These are phyloP conservation scores for Hedya salicella DNA, from an alignment of 2,888 invertebrate genomes.

Conservation along the genomic window DNA sequence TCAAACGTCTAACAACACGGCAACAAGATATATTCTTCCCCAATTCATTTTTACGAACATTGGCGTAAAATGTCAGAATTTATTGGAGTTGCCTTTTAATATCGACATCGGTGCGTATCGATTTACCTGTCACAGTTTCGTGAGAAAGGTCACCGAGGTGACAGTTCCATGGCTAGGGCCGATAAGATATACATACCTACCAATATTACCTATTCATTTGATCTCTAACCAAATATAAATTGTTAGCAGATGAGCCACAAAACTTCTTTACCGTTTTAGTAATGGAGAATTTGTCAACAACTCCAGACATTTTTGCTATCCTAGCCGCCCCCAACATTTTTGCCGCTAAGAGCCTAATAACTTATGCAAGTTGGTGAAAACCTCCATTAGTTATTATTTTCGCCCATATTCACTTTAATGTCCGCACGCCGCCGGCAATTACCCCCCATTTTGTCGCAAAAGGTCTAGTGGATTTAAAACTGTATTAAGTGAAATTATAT, in stretches of 20 bases:
- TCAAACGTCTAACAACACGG: constrained; percentile 14
- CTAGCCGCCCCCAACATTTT: constrained; percentile 25
- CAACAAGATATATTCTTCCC: constrained; percentile 20
- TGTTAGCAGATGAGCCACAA: constrained; percentile 24
- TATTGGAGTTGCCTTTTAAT: constrained; percentile 38
- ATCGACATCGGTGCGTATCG: constrained; percentile 51
- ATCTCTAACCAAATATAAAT: constrained; percentile 7
- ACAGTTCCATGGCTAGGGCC: constrained; percentile 50
- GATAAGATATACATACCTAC: constrained; percentile 21
- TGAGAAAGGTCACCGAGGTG: constrained; percentile 61
- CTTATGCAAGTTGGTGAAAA: constrained; percentile 36
- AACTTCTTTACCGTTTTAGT: constrained; percentile 22
- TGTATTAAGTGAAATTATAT: constrained; percentile 44
- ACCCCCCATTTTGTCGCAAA: constrained; percentile 38
- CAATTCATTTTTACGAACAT: constrained; percentile 24
- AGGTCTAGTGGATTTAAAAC: constrained; percentile 43
- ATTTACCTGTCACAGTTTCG: constrained; percentile 48
- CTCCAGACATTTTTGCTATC: constrained; percentile 31
- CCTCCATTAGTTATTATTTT: constrained; percentile 39
- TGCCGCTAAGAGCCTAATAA: constrained; percentile 38
- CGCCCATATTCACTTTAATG: constrained; percentile 42
- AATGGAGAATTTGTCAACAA: constrained; percentile 30
- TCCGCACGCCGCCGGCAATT: constrained; percentile 35
- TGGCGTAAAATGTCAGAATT: constrained; percentile 38
- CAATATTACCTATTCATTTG: constrained; percentile 4